phyloP scores from a whole-genome alignment of 1,140 invertebrate genomes.

The Heliconius melpomene region DNA sequence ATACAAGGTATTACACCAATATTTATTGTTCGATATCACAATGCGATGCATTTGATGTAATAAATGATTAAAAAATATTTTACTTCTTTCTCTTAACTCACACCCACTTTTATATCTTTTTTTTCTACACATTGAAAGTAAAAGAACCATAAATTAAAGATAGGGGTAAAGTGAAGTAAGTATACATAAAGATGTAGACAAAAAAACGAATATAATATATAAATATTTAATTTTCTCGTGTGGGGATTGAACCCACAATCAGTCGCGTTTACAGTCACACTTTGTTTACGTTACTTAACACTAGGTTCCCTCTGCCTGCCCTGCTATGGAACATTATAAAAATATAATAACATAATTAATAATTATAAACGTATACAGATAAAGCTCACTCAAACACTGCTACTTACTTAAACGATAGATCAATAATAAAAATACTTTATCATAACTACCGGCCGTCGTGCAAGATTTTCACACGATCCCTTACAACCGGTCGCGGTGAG shows the following conservation, averaged over 20 bases:
- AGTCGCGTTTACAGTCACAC: background rate
- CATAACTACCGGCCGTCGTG: conserved; percentile 33
- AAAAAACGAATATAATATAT: too few species aligned
- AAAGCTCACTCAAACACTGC: background rate
- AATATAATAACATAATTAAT: too few species aligned
- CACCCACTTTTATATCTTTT: too few species aligned
- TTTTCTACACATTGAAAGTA: too few species aligned
- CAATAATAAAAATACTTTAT: conserved; percentile 37
- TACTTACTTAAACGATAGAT: conserved; percentile 17
- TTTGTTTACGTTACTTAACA: too few species aligned
- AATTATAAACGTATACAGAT: background rate
- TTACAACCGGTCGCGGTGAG: conserved; percentile 54
- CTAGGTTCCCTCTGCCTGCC: too few species aligned
- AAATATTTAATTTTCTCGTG: background rate
- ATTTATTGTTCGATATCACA: conserved; percentile 75
- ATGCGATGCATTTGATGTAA: conserved; percentile 79
- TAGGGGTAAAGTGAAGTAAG: too few species aligned
- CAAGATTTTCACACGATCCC: conserved; percentile 61
- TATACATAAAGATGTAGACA: too few species aligned
- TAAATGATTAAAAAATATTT: conserved; percentile 63
- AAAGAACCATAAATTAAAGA: too few species aligned
- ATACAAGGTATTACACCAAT: conserved; percentile 66
- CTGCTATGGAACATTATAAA: too few species aligned
- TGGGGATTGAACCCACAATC: background rate
- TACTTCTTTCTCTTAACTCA: conserved; percentile 22